Evolutionary conservation across 2,797 vertebrate genomes (phyloP).

Genomic region (Ctenopoma kingsleyae): DNA sequence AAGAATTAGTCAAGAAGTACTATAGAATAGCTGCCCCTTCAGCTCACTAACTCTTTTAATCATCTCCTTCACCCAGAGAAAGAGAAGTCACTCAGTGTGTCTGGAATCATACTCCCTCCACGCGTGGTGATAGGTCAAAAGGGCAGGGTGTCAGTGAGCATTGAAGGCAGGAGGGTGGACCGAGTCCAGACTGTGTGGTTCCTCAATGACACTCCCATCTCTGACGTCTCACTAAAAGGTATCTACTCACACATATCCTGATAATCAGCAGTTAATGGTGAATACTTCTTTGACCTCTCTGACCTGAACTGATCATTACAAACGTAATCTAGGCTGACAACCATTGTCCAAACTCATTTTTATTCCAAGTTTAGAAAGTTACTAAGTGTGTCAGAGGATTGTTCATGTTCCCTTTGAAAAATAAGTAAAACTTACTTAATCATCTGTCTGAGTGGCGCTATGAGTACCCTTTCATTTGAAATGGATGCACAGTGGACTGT

Average conservation of each 20-base stretch:
- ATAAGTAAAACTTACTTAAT: no score
- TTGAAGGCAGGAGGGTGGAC: slow-evolving; percentile 84
- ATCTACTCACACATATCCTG: not conserved
- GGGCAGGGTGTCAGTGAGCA: slow-evolving; percentile 82
- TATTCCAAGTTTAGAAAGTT: not conserved
- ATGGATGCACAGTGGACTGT: no score
- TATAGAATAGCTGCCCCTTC: not conserved
- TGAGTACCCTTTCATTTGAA: no score
- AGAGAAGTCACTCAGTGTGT: slow-evolving; percentile 83
- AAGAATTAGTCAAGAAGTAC: not conserved
- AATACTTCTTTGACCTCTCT: not conserved
- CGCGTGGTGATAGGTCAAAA: slow-evolving; percentile 81
- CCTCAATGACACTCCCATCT: slow-evolving; percentile 82
- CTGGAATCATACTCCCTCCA: slow-evolving; percentile 84
- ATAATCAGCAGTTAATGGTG: not conserved
- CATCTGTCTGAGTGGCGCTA: no score
- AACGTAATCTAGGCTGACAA: not conserved
- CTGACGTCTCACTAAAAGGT: slow-evolving; percentile 82
- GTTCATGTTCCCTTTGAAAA: no score
- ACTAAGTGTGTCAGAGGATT: not conserved
- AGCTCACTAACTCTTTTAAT: not conserved
- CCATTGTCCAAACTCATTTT: no score
- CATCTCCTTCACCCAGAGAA: slow-evolving; percentile 74
- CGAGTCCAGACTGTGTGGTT: slow-evolving; percentile 83
- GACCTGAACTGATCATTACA: not conserved